These are phyloP conservation scores for Procavia capensis DNA, from an alignment of 2,113 vertebrate species.

Conservation along the genomic window DNA sequence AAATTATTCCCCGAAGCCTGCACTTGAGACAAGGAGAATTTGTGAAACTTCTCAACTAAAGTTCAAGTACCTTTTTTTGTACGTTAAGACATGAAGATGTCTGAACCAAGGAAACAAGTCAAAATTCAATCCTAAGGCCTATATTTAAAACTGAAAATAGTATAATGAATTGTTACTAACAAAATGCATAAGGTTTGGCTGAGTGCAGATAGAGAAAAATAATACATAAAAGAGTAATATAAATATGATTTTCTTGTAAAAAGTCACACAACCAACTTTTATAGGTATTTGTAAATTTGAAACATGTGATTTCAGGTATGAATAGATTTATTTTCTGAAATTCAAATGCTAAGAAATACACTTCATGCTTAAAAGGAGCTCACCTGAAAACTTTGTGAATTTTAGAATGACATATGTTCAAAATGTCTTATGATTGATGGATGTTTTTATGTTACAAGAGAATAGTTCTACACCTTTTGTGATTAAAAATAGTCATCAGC, in stretches of 20 bases:
- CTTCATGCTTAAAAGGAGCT: constrained; percentile 66
- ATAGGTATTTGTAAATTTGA: constrained; percentile 53
- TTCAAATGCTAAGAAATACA: constrained; percentile 64
- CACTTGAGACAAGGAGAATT: constrained; percentile 58
- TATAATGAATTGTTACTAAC: constrained; percentile 24
- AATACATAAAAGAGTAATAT: not conserved
- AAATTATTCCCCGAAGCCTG: constrained; percentile 70
- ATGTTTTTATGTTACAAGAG: constrained; percentile 60
- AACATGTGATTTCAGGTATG: constrained; percentile 50
- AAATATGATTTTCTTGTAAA: constrained; percentile 56
- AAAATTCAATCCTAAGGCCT: constrained; percentile 39
- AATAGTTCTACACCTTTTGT: constrained; percentile 53
- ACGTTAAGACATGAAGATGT: constrained; percentile 22
- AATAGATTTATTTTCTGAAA: constrained; percentile 65
- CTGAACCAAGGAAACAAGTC: constrained; percentile 16
- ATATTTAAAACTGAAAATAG: constrained; percentile 58
- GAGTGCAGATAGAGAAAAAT: constrained; percentile 33
- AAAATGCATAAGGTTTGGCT: constrained; percentile 15
- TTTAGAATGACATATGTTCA: constrained; percentile 69
- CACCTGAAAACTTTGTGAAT: constrained; percentile 63
- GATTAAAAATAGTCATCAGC: constrained; percentile 66
- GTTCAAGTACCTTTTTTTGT: constrained; percentile 57
- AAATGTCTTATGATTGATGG: constrained; percentile 70
- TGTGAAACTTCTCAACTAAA: constrained; percentile 64
- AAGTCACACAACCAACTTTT: constrained; percentile 22